Conservation (phyloP, 2,888 invertebrate genomes). For the Ctenicera cuprea region DNA sequence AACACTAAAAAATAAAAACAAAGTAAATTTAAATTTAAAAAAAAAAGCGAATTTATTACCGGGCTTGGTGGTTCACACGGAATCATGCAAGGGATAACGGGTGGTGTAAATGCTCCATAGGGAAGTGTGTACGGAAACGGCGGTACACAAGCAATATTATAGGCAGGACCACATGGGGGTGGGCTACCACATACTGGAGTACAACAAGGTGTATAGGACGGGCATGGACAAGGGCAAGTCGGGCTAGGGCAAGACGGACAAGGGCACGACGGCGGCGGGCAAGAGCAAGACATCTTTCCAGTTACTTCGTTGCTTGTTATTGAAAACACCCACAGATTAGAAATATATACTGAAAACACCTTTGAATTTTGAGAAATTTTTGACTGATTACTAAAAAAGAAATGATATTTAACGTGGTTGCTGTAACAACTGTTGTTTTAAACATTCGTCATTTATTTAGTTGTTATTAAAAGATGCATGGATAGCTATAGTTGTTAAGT, state of each 20-base stretch:
- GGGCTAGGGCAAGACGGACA: no score
- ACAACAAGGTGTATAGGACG: not conserved
- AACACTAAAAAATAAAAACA: not conserved
- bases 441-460: no score
- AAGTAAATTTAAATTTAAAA: not conserved
- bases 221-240: not conserved
- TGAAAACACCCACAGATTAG: no score
- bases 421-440: no score
- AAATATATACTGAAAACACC: no score
- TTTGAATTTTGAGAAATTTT: no score
- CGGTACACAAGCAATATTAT: not conserved
- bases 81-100: not conserved
- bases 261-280: no score
- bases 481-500: no score
- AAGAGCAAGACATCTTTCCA: not conserved
- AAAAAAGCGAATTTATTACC: not conserved
- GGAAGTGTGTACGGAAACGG: not conserved
- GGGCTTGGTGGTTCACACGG: not conserved
- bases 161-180: not conserved
- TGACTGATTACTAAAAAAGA: no score
- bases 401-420: no score
- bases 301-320: no score
- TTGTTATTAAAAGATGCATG: no score
- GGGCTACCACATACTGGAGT: not conserved
- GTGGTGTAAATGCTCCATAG: not conserved